Percentiles rank a stretch among this genome's conserved stretches.
Conservation (phyloP, 1,140 invertebrate genomes). For the Melanaphis sacchari region DNA sequence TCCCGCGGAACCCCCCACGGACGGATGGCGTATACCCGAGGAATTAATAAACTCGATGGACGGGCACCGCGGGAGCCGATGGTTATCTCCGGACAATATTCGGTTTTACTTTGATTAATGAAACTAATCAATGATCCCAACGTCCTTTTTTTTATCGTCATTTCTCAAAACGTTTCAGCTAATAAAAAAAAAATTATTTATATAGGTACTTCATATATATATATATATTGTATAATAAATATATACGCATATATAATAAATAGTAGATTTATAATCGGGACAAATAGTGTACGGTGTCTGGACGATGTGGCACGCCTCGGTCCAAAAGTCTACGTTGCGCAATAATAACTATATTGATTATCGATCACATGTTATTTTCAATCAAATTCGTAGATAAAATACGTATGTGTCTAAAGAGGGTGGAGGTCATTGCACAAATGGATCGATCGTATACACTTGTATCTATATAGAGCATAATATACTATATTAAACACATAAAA, state of each 20-base stretch:
- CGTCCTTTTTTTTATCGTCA: slow-evolving; percentile 18
- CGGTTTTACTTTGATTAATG: slow-evolving; percentile 57
- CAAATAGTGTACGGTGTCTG: not conserved
- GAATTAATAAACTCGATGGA: slow-evolving; percentile 52
- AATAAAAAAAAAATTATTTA: slow-evolving; percentile 16
- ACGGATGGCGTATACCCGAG: not conserved
- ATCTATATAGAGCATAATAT: not conserved
- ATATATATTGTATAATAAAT: not conserved
- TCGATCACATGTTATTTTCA: not conserved
- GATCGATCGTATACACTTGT: not conserved
- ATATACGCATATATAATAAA: not conserved
- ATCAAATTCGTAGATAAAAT: not conserved
- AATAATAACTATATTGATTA: not conserved
- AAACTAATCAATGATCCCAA: slow-evolving; percentile 57
- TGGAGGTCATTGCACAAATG: not conserved
- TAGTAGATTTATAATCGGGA: slow-evolving; percentile 42
- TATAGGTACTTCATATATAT: not conserved
- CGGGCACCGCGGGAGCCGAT: slow-evolving; percentile 48
- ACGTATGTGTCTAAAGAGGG: not conserved
- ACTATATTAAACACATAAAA: not conserved
- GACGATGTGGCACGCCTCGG: not conserved
- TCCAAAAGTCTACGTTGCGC: not conserved
- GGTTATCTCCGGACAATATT: slow-evolving; percentile 55
- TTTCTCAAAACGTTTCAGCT: slow-evolving; percentile 35
- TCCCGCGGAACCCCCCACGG: slow-evolving; percentile 43